Conservation (phyloP, 2,113 vertebrate species). For the Myotis yumanensis region DNA sequence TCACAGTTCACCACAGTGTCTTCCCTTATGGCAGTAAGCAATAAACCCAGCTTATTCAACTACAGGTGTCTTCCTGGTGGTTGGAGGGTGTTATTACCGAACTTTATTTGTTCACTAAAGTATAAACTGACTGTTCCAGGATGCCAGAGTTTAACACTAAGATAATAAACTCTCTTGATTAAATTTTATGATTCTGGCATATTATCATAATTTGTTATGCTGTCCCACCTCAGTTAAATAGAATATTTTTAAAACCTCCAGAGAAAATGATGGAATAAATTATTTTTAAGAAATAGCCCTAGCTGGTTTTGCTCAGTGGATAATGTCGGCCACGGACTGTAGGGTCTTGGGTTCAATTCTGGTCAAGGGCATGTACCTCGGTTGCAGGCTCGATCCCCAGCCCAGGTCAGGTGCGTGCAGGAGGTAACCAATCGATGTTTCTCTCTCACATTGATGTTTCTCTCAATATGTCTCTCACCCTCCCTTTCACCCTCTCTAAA, state of each 20-base stretch:
- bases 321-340: too few relatives aligned
- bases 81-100: neutral
- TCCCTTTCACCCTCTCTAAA: too few relatives aligned
- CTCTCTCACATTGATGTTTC: too few relatives aligned
- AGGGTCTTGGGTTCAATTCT: too few relatives aligned
- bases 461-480: too few relatives aligned
- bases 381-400: too few relatives aligned
- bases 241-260: neutral
- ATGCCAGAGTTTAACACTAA: neutral
- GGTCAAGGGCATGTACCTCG: too few relatives aligned
- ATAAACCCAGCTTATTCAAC: neutral
- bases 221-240: neutral
- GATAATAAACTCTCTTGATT: neutral
- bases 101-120: neutral
- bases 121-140: neutral
- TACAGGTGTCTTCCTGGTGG: neutral
- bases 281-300: slow-evolving; percentile 6
- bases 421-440: too few relatives aligned
- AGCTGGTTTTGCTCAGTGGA: too few relatives aligned
- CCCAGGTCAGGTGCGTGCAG: too few relatives aligned
- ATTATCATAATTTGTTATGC: slow-evolving; percentile 3
- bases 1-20: neutral
- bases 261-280: slow-evolving; percentile 2
- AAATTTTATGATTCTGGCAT: neutral
- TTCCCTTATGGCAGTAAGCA: neutral